Evolutionary conservation across 1,140 invertebrate genomes (phyloP).

Genomic region (Pseudomyrmex sp.): DNA sequence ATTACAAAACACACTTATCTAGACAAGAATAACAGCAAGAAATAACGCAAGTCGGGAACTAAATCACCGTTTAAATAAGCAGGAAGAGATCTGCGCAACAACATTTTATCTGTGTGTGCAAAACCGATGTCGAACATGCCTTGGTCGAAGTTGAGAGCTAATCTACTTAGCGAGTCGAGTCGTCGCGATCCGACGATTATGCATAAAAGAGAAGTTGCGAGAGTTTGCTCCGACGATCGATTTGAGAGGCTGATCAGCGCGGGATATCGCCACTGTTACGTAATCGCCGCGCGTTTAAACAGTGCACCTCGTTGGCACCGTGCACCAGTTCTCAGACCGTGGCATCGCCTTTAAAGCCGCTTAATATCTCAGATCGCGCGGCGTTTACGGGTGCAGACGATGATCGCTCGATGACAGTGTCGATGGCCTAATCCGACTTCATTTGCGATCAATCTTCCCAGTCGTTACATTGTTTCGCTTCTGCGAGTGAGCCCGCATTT

Average conservation of each 20-base stretch:
- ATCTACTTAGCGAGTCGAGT: constrained; percentile 16
- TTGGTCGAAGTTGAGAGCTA: constrained; percentile 12
- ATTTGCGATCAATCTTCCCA: constrained; percentile 26
- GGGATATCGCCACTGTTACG: constrained; percentile 55
- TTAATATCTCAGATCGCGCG: constrained; percentile 44
- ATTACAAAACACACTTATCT: too few relatives aligned
- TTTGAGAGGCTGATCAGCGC: constrained; percentile 53
- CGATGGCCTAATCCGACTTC: constrained; percentile 34
- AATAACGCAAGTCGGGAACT: neutral
- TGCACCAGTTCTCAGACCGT: constrained; percentile 54
- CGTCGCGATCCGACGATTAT: constrained; percentile 38
- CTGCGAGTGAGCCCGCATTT: constrained; percentile 13
- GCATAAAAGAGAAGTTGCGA: constrained; percentile 56
- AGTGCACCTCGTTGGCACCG: constrained; percentile 24
- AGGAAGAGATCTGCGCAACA: neutral
- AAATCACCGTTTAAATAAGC: neutral
- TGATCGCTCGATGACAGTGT: constrained; percentile 31
- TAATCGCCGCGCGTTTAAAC: constrained; percentile 40
- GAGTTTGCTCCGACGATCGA: constrained; percentile 17
- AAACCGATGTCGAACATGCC: neutral
- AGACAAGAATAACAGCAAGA: neutral
- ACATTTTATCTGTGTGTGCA: neutral
- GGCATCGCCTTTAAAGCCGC: constrained; percentile 29
- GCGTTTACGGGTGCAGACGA: neutral
- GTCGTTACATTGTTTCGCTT: constrained; percentile 23